Evolutionary conservation across 2,113 vertebrate genomes (phyloP), one percentile per base, ranked within the genome.

Genomic region (Myotis lucifugus): DNA sequence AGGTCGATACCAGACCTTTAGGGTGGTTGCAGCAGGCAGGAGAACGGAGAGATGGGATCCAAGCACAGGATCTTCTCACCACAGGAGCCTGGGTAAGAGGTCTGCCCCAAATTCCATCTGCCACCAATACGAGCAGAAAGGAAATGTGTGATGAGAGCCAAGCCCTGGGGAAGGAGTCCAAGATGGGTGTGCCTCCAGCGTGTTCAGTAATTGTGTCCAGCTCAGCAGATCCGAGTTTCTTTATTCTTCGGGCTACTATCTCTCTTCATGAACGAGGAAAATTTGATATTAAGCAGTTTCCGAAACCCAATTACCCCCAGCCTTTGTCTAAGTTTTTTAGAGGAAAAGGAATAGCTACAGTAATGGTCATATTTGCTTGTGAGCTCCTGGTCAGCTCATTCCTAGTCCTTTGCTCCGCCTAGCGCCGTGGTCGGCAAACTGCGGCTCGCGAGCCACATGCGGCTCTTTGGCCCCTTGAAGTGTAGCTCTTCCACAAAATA

Each of bases 361-460:
- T 4, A 0, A 34, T 21, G 12, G 42, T n/a, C 5, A 0, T 11
- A 42, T 84, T 77, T 56, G 32, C 61, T 42, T 19, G 0, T 23
- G 69, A 70, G 40, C n/a, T 37, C 29, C 52, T 14, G 14, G 74
- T 50, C 74, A 34, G 85, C 52, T 77, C 37, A 91, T 89, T 69
- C 50, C 76, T 78, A 59, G 72, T 69, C 13, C 95, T 93, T 89
- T 96, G 88, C 96, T 96, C 92, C 97, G 92, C 81, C 96, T 97
- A 97, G 96, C 8, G 42, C 42, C 42, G 42, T 42, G 42, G 42
- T 42, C 1, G 42, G 42, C 42, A 42, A 42, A 42, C 7, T 42
- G 42, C 42, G 42, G 42, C 42, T 42, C 6, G 42, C 6, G 42
- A 42, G 42, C 42, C 42, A 42, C 42, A 42, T 42, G 42, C 42